Percentiles rank a stretch among this genome's conserved stretches.
Conservation (phyloP, 2,797 vertebrate genomes). For the Percopsis omiscomaycus region DNA sequence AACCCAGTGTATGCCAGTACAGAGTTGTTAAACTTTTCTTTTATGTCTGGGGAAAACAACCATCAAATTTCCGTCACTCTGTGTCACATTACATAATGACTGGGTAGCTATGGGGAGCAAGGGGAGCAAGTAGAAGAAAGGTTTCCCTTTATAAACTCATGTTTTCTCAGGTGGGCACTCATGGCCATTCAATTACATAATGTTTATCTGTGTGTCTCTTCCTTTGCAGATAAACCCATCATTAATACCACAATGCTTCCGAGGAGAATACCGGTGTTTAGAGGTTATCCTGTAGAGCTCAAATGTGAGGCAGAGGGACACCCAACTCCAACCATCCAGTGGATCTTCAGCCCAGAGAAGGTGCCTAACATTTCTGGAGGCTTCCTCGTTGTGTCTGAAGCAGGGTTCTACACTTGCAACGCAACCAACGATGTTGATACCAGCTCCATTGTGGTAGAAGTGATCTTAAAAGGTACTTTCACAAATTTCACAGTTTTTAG, state of each 20-base stretch:
- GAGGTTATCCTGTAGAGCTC: slow-evolving; percentile 62
- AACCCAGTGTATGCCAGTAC: no score
- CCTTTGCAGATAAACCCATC: slow-evolving; percentile 62
- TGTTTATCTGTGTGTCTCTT: slow-evolving; percentile 5
- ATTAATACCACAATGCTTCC: slow-evolving; percentile 67
- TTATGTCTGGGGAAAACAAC: no score
- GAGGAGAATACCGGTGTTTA: slow-evolving; percentile 61
- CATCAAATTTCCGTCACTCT: no score
- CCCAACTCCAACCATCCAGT: slow-evolving; percentile 63
- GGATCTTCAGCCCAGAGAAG: slow-evolving; percentile 33
- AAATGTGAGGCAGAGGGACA: slow-evolving; percentile 71
- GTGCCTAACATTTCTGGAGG: fast-evolving
- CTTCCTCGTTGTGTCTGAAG: slow-evolving; percentile 47
- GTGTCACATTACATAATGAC: no score
- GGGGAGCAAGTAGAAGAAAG: background rate
- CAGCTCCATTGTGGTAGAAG: slow-evolving; percentile 37
- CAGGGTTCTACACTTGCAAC: slow-evolving; percentile 61
- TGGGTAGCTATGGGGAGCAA: no score
- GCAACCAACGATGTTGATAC: slow-evolving; percentile 53
- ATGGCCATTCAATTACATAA: background rate
- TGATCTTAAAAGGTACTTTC: slow-evolving; percentile 67
- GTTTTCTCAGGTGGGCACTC: no score
- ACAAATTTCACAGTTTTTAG: no score
- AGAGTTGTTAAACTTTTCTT: no score
- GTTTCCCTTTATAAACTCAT: background rate